These are phyloP conservation scores for Cardiocondyla obscurior DNA, from an alignment of 1,140 invertebrate species.

Conservation along the genomic window DNA sequence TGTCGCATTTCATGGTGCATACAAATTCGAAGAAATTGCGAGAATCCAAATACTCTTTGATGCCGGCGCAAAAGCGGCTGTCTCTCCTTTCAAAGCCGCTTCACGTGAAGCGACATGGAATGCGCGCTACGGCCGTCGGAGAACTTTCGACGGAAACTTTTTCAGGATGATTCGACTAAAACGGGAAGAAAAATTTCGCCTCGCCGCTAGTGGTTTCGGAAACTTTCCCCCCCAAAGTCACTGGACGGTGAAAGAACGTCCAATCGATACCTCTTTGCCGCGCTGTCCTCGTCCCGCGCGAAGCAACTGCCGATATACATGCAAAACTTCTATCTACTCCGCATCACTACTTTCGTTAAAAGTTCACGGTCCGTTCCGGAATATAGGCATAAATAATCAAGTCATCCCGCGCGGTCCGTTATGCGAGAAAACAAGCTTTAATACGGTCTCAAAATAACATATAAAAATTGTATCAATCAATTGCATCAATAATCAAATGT, in stretches of 20 bases:
- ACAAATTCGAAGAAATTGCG: constrained; percentile 45
- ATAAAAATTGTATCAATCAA: neutral
- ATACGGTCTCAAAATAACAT: constrained; percentile 6
- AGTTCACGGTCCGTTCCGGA: constrained; percentile 13
- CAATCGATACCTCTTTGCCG: constrained; percentile 54
- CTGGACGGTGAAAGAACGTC: constrained; percentile 45
- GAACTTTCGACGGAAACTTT: constrained; percentile 40
- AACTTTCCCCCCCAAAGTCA: constrained; percentile 40
- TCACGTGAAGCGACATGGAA: constrained; percentile 30
- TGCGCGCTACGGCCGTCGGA: constrained; percentile 12
- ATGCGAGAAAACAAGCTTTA: constrained; percentile 49
- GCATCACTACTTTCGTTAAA: constrained; percentile 44
- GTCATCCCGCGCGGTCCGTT: constrained; percentile 23
- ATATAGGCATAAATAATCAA: constrained; percentile 53
- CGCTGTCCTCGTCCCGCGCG: neutral
- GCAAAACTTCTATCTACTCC: constrained; percentile 35
- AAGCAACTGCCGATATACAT: constrained; percentile 13
- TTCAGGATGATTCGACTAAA: constrained; percentile 55
- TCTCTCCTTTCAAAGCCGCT: constrained; percentile 44
- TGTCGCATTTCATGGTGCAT: constrained; percentile 10
- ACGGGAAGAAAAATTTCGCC: constrained; percentile 57
- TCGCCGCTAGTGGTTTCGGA: constrained; percentile 46
- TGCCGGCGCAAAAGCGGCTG: constrained; percentile 16
- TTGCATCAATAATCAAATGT: no score
- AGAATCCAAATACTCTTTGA: constrained; percentile 49